Evolutionary conservation across 2,113 vertebrate genomes (phyloP).

Genomic region (Heterotilapia buettikoferi): DNA sequence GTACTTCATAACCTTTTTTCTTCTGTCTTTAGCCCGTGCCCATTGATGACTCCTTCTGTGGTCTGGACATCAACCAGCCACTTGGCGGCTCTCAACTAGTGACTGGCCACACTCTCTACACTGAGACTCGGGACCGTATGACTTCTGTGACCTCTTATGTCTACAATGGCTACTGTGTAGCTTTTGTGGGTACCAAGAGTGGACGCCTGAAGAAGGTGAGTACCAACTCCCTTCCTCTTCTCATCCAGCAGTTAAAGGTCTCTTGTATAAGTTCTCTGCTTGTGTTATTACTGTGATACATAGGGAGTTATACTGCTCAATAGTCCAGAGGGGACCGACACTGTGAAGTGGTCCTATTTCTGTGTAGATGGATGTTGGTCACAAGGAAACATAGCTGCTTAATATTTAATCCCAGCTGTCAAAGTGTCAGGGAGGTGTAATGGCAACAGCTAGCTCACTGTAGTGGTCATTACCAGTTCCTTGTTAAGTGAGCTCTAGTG

Average conservation of each 20-base stretch:
- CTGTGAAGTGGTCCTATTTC: conserved; percentile 28
- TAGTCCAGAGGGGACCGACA: neutral
- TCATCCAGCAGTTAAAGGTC: neutral
- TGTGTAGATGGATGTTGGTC: conserved; percentile 29
- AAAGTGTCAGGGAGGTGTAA: neutral
- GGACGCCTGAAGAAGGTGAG: conserved; percentile 95
- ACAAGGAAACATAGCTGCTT: conserved; percentile 31
- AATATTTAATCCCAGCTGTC: conserved; percentile 55
- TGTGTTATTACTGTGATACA: neutral
- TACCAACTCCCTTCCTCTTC: neutral
- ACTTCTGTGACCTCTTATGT: conserved; percentile 93
- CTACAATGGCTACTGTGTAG: conserved; percentile 94
- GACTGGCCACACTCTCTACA: conserved; percentile 86
- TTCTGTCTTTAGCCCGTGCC: conserved; percentile 82
- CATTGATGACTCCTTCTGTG: conserved; percentile 97
- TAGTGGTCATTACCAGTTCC: conserved; percentile 37
- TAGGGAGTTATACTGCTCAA: neutral
- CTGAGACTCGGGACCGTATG: conserved; percentile 89
- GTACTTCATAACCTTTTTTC: neutral
- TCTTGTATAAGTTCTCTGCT: neutral
- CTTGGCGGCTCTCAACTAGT: conserved; percentile 90
- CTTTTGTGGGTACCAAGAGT: conserved; percentile 93
- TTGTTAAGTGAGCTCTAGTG: conserved; percentile 35
- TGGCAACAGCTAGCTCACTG: conserved; percentile 15
- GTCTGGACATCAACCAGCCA: conserved; percentile 97